Evolutionary conservation across 2,888 invertebrate genomes (phyloP).

Genomic region (Trimorus sp.): DNA sequence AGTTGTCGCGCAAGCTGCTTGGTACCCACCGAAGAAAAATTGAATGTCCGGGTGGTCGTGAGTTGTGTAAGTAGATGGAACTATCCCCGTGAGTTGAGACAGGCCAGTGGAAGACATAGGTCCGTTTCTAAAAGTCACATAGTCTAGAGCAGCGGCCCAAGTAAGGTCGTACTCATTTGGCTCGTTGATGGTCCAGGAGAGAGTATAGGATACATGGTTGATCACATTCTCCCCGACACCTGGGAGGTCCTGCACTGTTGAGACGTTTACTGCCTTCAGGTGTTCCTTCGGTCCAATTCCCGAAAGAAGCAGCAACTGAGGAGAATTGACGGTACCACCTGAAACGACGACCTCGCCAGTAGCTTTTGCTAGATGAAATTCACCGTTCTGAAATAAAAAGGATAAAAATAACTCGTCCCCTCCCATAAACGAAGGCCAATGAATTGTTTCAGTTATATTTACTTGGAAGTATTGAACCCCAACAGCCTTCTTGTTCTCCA

Average conservation of each 20-base stretch:
- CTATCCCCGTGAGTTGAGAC: conserved; percentile 85
- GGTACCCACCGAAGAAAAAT: conserved; percentile 86
- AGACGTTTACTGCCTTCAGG: conserved; percentile 84
- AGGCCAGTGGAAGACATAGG: conserved; percentile 86
- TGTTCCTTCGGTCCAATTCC: conserved; percentile 86
- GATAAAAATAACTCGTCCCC: too few relatives aligned
- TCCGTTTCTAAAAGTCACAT: conserved; percentile 84
- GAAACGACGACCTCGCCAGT: conserved; percentile 83
- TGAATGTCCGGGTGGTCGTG: conserved; percentile 86
- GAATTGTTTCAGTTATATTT: conserved; percentile 13
- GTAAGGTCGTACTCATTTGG: conserved; percentile 83
- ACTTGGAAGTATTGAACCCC: conserved; percentile 84
- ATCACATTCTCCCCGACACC: conserved; percentile 88
- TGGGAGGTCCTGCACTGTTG: conserved; percentile 84
- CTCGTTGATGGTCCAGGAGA: conserved; percentile 83
- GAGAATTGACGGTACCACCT: conserved; percentile 86
- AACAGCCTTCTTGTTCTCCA: conserved; percentile 82
- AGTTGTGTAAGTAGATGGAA: conserved; percentile 85
- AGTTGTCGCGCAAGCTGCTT: conserved; percentile 83
- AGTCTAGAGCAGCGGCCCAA: conserved; percentile 85
- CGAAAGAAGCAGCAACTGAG: conserved; percentile 86
- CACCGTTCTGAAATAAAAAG: conserved; percentile 69
- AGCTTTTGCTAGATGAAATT: conserved; percentile 70
- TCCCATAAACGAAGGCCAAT: too few relatives aligned
- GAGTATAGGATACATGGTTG: conserved; percentile 86